These are phyloP conservation scores for Callionymus lyra DNA, from an alignment of 2,113 vertebrate genomes.

Conservation along the genomic window DNA sequence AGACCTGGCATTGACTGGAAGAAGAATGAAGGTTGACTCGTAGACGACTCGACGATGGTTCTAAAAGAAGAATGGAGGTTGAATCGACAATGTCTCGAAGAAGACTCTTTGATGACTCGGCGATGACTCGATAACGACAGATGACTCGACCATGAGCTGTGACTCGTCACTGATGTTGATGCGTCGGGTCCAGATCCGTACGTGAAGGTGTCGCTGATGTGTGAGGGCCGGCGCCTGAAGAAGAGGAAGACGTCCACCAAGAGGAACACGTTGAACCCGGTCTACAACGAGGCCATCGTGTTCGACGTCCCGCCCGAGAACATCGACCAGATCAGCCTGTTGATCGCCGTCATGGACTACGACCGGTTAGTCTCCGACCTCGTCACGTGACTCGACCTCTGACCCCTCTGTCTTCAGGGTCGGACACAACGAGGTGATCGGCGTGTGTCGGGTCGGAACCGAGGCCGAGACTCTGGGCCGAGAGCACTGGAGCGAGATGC, in stretches of 20 bases:
- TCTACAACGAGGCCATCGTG: slow-evolving; percentile 99
- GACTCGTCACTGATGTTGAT: neutral
- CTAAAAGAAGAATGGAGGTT: no score
- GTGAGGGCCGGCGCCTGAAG: slow-evolving; percentile 89
- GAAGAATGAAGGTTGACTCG: no score
- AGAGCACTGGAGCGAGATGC: slow-evolving; percentile 97
- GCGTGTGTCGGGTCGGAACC: slow-evolving; percentile 91
- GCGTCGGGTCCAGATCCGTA: slow-evolving; percentile 79
- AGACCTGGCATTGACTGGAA: no score
- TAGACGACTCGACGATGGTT: no score
- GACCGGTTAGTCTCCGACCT: slow-evolving; percentile 76
- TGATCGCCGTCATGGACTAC: slow-evolving; percentile 98
- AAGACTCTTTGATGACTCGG: no score
- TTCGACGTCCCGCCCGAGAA: slow-evolving; percentile 97
- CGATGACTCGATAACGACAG: no score
- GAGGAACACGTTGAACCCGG: slow-evolving; percentile 91
- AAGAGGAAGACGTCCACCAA: slow-evolving; percentile 98
- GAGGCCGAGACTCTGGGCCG: slow-evolving; percentile 86
- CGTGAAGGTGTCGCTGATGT: slow-evolving; percentile 96
- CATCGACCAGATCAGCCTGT: slow-evolving; percentile 95
- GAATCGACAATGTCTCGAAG: no score
- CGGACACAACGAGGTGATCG: slow-evolving; percentile 97
- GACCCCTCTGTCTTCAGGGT: slow-evolving; percentile 65
- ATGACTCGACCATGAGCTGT: no score
- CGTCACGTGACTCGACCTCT: neutral